Evolutionary conservation across 2,888 invertebrate genomes (phyloP), one percentile per base, ranked within the genome.

Genomic region (Caradrina clavipalpis): DNA sequence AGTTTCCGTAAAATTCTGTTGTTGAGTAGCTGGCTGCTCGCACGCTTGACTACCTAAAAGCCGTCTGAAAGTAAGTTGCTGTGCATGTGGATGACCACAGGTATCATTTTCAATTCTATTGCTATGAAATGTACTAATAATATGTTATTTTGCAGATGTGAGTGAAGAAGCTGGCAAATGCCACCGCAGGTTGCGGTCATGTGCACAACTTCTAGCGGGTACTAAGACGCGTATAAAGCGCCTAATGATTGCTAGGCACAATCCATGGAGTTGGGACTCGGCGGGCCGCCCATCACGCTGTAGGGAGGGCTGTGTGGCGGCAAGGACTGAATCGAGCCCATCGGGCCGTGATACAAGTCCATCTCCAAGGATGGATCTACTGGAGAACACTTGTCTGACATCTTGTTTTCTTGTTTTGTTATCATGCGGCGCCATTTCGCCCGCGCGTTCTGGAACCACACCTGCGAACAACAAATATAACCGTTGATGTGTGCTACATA

Each of bases 371-470:
- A 97, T 0, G 96, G 96, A 83, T 96, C 96, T n/a, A n/a, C n/a
- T 82, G 97, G 97, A 21, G 97, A 97, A 88, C 97, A 97, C 88
- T 97, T 98, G 88, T 98, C 98, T 80, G 97, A 96, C 93, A 96
- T 93, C 88, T 97, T 97, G 91, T 97, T 97, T 90, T 98, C 98
- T 89, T 98, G 98, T 89, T 98, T 98, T 85, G 98, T 96, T 93
- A 98, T 97, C 97, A 98, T 98, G 82, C 99, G 97, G 87, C 99
- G 97, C 97, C 98, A 98, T 96, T 99, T 99, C 82, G 99, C 99
- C 50, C 99, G 96, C 39, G 99, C 98, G 92, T 99, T 99, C 95
- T 99, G 99, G 95, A 99, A 99, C 99, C 99, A 99, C 68, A 99
- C 99, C 98, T 99, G 97, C 51, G 96, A 96, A 94, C 94, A 96